Evolutionary conservation across 1,140 invertebrate species (phyloP).

Genomic region (Calycopis cecrops): DNA sequence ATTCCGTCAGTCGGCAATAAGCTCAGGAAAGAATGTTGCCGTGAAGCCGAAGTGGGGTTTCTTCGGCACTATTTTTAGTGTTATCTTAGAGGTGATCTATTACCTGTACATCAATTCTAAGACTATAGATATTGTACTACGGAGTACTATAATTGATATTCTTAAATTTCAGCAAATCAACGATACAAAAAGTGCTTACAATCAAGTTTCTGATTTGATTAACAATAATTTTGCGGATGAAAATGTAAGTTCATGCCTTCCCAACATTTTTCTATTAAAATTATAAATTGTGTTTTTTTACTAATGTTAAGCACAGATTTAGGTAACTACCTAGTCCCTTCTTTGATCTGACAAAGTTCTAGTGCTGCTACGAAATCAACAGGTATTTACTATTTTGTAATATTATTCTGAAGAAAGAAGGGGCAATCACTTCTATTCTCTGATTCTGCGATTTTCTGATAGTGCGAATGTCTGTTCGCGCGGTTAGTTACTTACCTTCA

Average conservation of each 20-base stretch:
- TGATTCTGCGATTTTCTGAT: no score
- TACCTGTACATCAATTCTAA: not conserved
- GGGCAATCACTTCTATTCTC: no score
- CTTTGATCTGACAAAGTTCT: not conserved
- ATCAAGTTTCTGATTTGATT: conserved; percentile 64
- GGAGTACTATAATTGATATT: conserved; percentile 10
- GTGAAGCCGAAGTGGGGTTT: conserved; percentile 62
- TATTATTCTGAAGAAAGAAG: not conserved
- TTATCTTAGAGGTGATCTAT: conserved; percentile 49
- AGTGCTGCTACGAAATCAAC: not conserved
- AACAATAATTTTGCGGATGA: conserved; percentile 61
- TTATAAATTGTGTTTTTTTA: no score
- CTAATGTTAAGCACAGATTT: no score
- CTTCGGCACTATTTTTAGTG: conserved; percentile 64
- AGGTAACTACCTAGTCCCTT: no score
- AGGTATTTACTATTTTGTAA: not conserved
- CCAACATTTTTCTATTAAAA: no score
- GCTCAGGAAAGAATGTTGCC: conserved; percentile 43
- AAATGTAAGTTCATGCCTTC: conserved; percentile 47
- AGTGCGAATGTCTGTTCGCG: no score
- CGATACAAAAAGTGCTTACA: conserved; percentile 71
- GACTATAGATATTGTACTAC: not conserved
- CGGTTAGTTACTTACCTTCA: no score
- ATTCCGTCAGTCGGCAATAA: conserved; percentile 42
- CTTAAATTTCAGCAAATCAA: conserved; percentile 70